Percentiles rank a stretch among this genome's conserved stretches.
These are phyloP conservation scores for Pelagia noctiluca DNA, from an alignment of 30 jellyfish, hydroid and myxozoan species.

Conservation along the genomic window DNA sequence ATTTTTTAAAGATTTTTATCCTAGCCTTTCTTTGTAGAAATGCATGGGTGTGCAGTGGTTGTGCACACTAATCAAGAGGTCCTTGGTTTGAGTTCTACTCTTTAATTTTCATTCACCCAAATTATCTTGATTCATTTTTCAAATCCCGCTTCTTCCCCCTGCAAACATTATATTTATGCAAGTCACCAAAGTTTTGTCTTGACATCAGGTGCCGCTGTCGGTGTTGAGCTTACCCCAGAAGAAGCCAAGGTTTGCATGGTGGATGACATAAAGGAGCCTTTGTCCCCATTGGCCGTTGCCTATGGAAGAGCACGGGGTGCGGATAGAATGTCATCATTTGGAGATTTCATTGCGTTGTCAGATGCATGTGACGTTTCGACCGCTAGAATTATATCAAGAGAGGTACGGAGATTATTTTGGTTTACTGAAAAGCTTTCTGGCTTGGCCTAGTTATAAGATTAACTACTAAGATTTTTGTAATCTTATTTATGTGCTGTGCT, in stretches of 20 bases:
- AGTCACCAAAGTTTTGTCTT: neutral
- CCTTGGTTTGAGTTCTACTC: no score
- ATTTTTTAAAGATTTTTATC: no score
- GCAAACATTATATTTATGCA: neutral
- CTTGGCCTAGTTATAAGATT: no score
- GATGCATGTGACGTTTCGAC: slow-evolving; percentile 91
- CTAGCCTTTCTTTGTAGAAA: no score
- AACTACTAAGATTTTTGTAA: no score
- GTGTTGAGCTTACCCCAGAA: slow-evolving; percentile 79
- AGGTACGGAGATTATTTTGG: slow-evolving; percentile 47
- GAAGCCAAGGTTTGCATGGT: slow-evolving; percentile 97
- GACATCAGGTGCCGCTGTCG: slow-evolving; percentile 95
- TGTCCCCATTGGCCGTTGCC: slow-evolving; percentile 89
- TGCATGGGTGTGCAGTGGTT: no score
- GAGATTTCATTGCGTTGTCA: slow-evolving; percentile 93
- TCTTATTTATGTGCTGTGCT: neutral
- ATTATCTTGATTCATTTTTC: no score
- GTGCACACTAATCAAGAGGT: no score
- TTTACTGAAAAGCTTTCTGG: neutral
- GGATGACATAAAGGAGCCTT: slow-evolving; percentile 65
- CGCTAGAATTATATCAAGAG: slow-evolving; percentile 88
- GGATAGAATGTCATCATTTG: slow-evolving; percentile 95
- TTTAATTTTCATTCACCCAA: no score
- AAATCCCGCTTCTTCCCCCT: no score
- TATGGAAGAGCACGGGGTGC: slow-evolving; percentile 98